Evolutionary conservation across 2,888 invertebrate species (phyloP).

Genomic region (Xylota sylvarum): DNA sequence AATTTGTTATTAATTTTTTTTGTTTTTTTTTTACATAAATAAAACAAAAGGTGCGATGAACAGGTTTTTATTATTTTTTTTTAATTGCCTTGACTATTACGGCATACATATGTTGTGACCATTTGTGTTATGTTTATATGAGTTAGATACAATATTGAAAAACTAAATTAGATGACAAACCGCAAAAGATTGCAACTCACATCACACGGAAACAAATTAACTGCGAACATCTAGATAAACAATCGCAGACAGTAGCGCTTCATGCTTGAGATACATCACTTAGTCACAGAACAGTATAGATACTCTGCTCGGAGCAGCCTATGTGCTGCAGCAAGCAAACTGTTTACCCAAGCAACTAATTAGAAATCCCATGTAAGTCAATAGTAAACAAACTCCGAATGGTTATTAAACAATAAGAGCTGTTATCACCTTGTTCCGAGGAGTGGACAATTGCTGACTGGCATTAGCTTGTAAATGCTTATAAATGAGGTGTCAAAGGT

Average conservation of each 20-base stretch:
- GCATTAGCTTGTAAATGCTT: constrained; percentile 3
- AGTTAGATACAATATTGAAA: background rate
- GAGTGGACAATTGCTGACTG: background rate
- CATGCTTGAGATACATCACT: constrained; percentile 2
- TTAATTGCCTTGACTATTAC: constrained; percentile 3
- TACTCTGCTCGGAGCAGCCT: too few species aligned
- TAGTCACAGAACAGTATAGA: background rate
- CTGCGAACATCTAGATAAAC: background rate
- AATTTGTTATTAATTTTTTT: background rate
- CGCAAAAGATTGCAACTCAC: background rate
- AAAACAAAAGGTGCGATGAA: background rate
- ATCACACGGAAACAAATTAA: background rate
- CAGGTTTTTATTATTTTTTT: background rate
- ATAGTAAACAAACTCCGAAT: constrained; percentile 36
- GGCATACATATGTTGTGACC: background rate
- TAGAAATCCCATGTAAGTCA: constrained; percentile 39
- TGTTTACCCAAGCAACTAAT: constrained; percentile 14
- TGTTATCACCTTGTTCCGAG: constrained; percentile 34
- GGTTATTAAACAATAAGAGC: constrained; percentile 31
- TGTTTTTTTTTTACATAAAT: constrained; percentile 1
- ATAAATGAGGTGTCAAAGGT: constrained; percentile 9
- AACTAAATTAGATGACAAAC: background rate
- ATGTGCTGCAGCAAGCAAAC: background rate
- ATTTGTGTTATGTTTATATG: background rate
- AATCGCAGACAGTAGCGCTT: background rate